These are phyloP conservation scores for Dryoscopus gambensis DNA, from an alignment of 2,113 vertebrate genomes.

Conservation along the genomic window DNA sequence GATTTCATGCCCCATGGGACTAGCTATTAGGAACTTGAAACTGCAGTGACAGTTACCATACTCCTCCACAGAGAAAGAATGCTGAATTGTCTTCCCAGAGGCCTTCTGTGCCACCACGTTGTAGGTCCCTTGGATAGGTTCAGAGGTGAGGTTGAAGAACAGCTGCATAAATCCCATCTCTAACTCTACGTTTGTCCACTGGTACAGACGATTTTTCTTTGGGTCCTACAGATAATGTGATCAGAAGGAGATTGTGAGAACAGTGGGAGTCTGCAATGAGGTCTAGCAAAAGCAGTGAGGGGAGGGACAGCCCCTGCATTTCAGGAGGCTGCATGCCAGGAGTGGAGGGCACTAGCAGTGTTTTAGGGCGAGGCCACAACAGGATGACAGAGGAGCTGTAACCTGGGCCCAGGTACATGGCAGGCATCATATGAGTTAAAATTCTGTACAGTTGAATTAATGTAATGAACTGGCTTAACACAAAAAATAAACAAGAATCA, in stretches of 20 bases:
- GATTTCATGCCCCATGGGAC: background rate
- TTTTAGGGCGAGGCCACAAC: background rate
- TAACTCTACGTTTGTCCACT: slow-evolving; percentile 64
- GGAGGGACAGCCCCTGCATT: background rate
- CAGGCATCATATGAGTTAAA: background rate
- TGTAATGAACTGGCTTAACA: background rate
- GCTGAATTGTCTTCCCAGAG: background rate
- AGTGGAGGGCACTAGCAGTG: background rate
- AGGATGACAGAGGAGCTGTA: background rate
- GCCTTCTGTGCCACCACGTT: slow-evolving; percentile 43
- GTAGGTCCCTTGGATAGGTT: slow-evolving; percentile 72
- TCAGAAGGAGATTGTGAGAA: background rate
- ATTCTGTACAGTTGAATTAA: background rate
- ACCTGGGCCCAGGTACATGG: background rate
- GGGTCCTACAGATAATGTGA: slow-evolving; percentile 59
- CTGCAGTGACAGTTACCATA: slow-evolving; percentile 60
- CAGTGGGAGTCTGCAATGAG: background rate
- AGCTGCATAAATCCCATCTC: slow-evolving; percentile 65
- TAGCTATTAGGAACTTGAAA: background rate
- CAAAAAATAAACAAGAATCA: background rate
- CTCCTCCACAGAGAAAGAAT: slow-evolving; percentile 68
- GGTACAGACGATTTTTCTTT: slow-evolving; percentile 68
- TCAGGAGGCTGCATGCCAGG: background rate
- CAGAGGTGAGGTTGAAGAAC: slow-evolving; percentile 67
- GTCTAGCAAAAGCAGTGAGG: background rate